Conservation (phyloP, 2,113 vertebrate species). For the Nothocercus julius region DNA sequence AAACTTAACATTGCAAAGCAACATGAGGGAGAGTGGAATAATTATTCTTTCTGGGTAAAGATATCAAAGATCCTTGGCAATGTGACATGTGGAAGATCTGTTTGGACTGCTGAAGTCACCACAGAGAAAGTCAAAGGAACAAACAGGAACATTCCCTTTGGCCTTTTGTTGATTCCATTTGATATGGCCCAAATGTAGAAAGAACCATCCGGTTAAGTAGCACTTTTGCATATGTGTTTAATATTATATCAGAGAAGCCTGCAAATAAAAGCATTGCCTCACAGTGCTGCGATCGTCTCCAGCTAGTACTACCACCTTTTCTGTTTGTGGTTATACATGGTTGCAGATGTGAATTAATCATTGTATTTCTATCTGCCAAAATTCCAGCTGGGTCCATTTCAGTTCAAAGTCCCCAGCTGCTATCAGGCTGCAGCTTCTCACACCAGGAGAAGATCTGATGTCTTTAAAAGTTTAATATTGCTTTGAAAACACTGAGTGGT, state of each 20-base stretch:
- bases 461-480: conserved; percentile 38
- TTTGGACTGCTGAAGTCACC: not conserved
- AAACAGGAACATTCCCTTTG: not conserved
- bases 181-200: not conserved
- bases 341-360: conserved; percentile 39
- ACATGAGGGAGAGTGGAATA: not conserved
- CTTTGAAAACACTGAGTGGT: conserved; percentile 6
- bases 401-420: conserved; percentile 47
- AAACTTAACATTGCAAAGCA: not conserved
- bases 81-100: not conserved
- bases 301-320: not conserved
- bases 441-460: not conserved
- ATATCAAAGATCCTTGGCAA: not conserved
- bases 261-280: conserved; percentile 29
- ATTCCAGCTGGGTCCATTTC: conserved; percentile 1
- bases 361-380: not conserved
- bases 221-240: not conserved
- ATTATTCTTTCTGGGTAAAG: not conserved
- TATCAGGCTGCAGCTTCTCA: conserved; percentile 13
- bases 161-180: not conserved
- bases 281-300: not conserved
- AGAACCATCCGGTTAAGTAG: not conserved
- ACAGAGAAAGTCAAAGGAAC: not conserved
- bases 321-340: not conserved
- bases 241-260: not conserved